Conservation (phyloP, 1,140 invertebrate species). For the Dreissena rostriformis region DNA sequence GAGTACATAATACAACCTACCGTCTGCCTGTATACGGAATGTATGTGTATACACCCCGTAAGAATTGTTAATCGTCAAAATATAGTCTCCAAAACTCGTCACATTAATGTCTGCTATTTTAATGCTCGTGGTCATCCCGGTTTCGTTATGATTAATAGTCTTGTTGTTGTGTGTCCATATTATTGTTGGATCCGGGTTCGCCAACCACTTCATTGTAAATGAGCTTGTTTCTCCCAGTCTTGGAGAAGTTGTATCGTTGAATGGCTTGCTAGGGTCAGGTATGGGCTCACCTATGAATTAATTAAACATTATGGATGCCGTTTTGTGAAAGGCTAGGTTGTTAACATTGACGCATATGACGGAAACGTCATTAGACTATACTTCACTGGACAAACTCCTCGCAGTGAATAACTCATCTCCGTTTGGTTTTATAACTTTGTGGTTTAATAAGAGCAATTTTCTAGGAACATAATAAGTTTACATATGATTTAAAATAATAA, state of each 20-base stretch:
- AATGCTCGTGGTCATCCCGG: background rate
- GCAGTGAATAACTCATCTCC: no score
- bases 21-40: background rate
- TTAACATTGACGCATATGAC: no score
- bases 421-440: no score
- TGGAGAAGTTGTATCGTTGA: background rate
- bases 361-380: no score
- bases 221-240: background rate
- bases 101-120: background rate
- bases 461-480: no score
- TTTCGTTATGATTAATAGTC: background rate
- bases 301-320: no score
- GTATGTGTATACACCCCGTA: background rate
- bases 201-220: background rate
- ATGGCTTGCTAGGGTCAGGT: background rate
- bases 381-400: no score
- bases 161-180: background rate
- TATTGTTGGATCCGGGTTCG: background rate
- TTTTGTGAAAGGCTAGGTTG: no score
- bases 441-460: no score
- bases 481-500: no score
- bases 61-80: background rate
- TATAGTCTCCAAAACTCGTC: background rate
- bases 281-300: background rate
- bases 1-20: no score